Base-by-base conservation (phyloP, 2,888 invertebrate species). In the Protonemura montana region DNA sequence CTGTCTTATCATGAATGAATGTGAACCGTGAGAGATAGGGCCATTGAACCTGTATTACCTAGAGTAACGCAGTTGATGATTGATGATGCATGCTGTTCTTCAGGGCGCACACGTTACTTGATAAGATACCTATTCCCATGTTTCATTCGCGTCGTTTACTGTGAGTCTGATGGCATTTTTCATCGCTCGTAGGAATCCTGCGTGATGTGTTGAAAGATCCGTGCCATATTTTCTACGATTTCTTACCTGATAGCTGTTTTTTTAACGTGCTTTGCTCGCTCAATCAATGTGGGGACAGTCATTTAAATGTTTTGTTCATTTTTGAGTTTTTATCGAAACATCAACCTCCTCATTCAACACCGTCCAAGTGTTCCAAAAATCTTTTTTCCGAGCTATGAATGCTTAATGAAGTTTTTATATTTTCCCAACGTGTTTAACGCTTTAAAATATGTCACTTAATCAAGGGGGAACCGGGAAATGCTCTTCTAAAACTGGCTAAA, bases 141-240 rank as follows among this genome's bases (percentile, higher is more conserved):
- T 81, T 81, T 81, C 81, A 81, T 30, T 81, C 81, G 26, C 29
- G 27, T 29, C 81, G n/a, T 27, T n/a, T 78, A 21, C 21, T 16
- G 16, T 16, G 16, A 6, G 10, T 3, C 35, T 21, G 59, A 59
- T 59, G 1, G 1, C 59, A 59, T 59, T 59, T 59, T 59, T 59
- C 59, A 21, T 21, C 35, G 35, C 59, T 59, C 1, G 2, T 16
- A 7, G 21, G 59, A 21, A 59, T 21, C 59, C 21, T 3, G 6
- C 21, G 59, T 21, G 21, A 21, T 16, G 21, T 59, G 13, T 21
- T 21, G 59, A 59, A 59, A 59, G 16, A 59, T 59, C 21, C 21
- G 7, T 59, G 59, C 21, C 59, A 59, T 59, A 59, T 59, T 21
- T 59, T 59, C 21, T 21, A 59, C 59, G 59, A 21, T 13, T 2